Evolutionary conservation across 2,797 vertebrate genomes (phyloP), one percentile per base, ranked within the genome.

Genomic region (Hydrolagus colliei): DNA sequence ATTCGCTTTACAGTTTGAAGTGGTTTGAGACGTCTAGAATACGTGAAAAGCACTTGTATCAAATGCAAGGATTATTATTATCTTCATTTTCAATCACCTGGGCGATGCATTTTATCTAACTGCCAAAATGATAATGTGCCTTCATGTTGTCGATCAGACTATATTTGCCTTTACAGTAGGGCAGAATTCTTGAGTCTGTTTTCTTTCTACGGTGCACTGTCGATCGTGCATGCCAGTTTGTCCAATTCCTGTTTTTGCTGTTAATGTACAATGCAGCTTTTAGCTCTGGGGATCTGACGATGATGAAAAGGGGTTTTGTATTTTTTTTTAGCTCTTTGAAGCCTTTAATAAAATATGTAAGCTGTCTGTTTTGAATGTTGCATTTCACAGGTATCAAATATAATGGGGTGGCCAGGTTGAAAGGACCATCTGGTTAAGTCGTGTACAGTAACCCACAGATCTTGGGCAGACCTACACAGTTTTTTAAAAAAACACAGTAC

Each of bases 351-450:
- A 82, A 84, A 68, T 41, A 10, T 41, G 32, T 71, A 84, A 84
- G 27, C 65, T 71, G 32, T 84, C 10, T 2, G 27, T 84, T 84
- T 41, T 84, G 32, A 41, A 71, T 84, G 65, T 84, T 65, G 18
- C 65, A 68, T 84, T 84, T 84, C 65, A 84, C 32, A 41, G 79
- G 65, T 84, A 71, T 71, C 65, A 84, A 84, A 84, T 20, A 20
- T n/a, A 59, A 77, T 77, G 20, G 79, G 11, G 65, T 82, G 35
- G 63, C 79, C 10, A 41, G 27, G 65, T 84, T 84, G 65, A 84
- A 84, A 84, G 79, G 62, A 35, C 65, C 79, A 84, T 84, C 79
- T 84, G 79, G 79, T 84, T 84, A 84, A 84, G 32, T 84, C 41
- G 41, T 84, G 65, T 68, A 67, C 32, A 68, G 79, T 82, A 68